Evolutionary conservation across 2,888 invertebrate genomes (phyloP), one percentile per base, ranked within the genome.

Genomic region (Cinara cedri): DNA sequence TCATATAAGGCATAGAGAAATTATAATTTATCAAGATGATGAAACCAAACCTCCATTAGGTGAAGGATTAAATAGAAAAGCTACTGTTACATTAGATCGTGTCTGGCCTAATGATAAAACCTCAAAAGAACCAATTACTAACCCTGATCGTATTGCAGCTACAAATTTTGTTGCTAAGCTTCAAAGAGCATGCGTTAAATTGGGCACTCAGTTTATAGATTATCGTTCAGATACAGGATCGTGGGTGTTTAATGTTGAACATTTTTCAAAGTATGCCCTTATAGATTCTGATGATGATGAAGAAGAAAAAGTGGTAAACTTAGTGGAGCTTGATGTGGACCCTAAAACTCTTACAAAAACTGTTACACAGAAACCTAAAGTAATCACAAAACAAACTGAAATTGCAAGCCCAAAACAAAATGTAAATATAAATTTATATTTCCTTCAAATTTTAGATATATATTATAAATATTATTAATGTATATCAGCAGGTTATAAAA

Each of bases 221-320:
- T 98, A 97, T 86, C 89, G 96, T 0, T 95, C 97, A 0, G 94
- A 95, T 85, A 96, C 96, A 1, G 98, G 98, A 34, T 96, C 97
- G 76, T 99, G 98, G 98, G 97, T 97, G 72, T 98, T 98, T 87
- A 90, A 93, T 91, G 94, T 95, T 65, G 93, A 95, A 80, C 97
- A 97, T 86, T 97, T 97, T 86, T 96, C 97, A 19, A 97, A 96
- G 85, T 98, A 97, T 85, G 95, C 95, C 0, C 86, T 95, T 34
- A 16, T 81, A 3, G 91, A 91, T 13, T 97, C 97, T 83, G 94
- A 94, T 0, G 96, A 96, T 82, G 97, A 97, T 81, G 95, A 95
- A 4, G 92, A 92, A 10, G 83, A 82, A 21, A 81, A 72, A 13
- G 1, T 13, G 51, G 24, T 34, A 19, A 81, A 72, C 9, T 1